Base-by-base conservation (phyloP, 1,140 invertebrate genomes). In the Pygmarrhopalites habei region DNA sequence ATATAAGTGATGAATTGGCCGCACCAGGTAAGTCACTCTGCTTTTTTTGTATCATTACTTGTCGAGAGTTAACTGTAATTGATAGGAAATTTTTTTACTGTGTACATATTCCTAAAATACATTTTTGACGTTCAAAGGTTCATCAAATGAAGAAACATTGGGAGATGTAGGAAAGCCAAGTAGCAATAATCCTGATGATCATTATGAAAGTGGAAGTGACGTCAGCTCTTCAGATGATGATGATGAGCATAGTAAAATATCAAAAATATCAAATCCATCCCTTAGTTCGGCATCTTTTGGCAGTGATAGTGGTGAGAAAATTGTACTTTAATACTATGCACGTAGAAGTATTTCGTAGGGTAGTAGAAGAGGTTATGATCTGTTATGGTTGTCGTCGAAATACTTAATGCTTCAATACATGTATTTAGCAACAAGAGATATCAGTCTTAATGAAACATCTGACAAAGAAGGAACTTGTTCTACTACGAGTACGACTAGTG, bases 161-260 rank as follows among this genome's bases (percentile, higher is more conserved):
- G 19, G 17, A 19, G 44, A 19, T 47, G 35, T 39, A 32, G 23
- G 43, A 53, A 19, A 62, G 19, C 35, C 23, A 30, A 41, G 29
- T 58, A 15, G 3, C 1, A 62, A 62, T 30, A 3, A 12, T 30
- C 25, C 43, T 10, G 60, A 62, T 14, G 61, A 68, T 19, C 41
- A 76, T 21, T 79, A 79, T 65, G 87, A 90, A 72, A 88, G 85
- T 23, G 78, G 86, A 17, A 90, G 88, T 74, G 88, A 90, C 76
- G 86, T 89, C 23, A 74, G 71, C 51, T 75, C 75, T 12, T 73
- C 74, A 21, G 62, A 64, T 43, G 62, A 64, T 28, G 62, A 59
- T 25, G 62, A 51, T 5, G 32, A 35, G 32, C 65, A 67, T 39
- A 64, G 61, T 53, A 52, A 64, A 43, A 62, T 65, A 17, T 68